phyloP scores from a whole-genome alignment of 23 tunicate genomes.

The Botrylloides violaceus region DNA sequence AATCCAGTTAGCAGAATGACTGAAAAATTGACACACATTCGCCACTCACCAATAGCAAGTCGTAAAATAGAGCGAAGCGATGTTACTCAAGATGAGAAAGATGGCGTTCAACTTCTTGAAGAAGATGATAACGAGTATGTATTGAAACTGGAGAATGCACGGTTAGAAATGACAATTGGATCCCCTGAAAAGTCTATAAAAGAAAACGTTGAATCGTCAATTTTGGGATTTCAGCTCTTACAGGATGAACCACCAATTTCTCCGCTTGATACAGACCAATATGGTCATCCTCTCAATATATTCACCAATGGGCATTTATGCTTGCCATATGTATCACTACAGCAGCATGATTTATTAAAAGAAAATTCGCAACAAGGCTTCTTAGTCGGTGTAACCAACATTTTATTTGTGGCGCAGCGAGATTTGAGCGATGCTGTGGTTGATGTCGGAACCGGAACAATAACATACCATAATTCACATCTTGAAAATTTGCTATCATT shows the following conservation, averaged over 20 bases:
- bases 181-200: conserved; percentile 47
- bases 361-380: conserved; percentile 43
- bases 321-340: conserved; percentile 65
- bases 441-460: conserved; percentile 30
- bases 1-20: not conserved
- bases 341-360: conserved; percentile 44
- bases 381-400: conserved; percentile 71
- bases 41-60: too few relatives aligned
- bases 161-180: conserved; percentile 62
- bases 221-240: not conserved
- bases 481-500: conserved; percentile 41
- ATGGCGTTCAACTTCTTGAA: conserved; percentile 27
- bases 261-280: conserved; percentile 21
- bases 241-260: not conserved
- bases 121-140: conserved; percentile 52
- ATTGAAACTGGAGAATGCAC: conserved; percentile 41
- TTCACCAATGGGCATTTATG: conserved; percentile 65
- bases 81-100: not conserved
- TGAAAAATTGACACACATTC: not conserved
- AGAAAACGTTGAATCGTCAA: not conserved
- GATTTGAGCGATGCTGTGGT: conserved; percentile 66
- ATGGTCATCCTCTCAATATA: conserved; percentile 62
- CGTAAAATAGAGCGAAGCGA: not conserved
- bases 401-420: conserved; percentile 47
- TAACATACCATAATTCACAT: conserved; percentile 31